Percentiles rank a stretch among this genome's conserved stretches.
Conservation (phyloP, 2,113 vertebrate genomes). For the Madoqua kirkii region DNA sequence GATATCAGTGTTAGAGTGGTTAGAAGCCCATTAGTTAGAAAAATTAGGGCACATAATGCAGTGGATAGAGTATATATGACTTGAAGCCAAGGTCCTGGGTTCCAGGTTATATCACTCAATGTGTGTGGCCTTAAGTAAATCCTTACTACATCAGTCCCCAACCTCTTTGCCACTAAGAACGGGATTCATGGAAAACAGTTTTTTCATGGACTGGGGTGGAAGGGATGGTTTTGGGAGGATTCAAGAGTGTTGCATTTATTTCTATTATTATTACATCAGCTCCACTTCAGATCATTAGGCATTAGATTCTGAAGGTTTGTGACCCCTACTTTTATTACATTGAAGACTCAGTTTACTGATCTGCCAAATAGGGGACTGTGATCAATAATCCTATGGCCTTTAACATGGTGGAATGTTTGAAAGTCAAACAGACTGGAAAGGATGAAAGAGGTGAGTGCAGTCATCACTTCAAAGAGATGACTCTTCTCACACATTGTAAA, state of each 20-base stretch:
- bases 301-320: not conserved
- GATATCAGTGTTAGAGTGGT: not conserved
- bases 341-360: not conserved
- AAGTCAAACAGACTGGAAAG: not conserved
- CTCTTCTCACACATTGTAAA: not conserved
- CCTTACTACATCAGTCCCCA: not conserved
- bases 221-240: not conserved
- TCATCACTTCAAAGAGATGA: not conserved
- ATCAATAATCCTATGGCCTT: not conserved
- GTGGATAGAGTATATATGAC: not conserved
- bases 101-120: not conserved
- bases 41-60: not conserved
- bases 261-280: not conserved
- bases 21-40: not conserved
- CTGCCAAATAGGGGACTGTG: not conserved
- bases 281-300: not conserved
- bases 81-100: not conserved
- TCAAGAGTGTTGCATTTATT: not conserved
- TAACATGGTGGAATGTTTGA: not conserved
- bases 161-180: not conserved
- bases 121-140: not conserved
- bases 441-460: not conserved
- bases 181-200: not conserved
- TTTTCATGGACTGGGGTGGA: not conserved
- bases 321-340: not conserved